These are phyloP conservation scores for Ibidorhyncha struthersii DNA, from an alignment of 2,113 vertebrate species.

Conservation along the genomic window DNA sequence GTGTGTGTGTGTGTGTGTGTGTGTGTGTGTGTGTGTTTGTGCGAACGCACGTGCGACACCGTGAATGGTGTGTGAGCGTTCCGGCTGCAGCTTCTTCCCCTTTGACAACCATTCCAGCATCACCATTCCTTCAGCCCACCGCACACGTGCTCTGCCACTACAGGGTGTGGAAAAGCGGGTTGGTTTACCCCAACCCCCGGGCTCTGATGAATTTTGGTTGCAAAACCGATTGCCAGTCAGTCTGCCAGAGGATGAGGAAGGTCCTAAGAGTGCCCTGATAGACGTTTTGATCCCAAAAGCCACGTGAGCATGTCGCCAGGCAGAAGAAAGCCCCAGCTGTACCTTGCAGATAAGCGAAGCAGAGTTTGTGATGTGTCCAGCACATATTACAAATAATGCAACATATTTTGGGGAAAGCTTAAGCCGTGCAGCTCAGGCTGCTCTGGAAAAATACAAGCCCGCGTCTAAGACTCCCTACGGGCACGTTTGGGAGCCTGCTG, in stretches of 20 bases:
- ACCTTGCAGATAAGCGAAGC: too few species aligned
- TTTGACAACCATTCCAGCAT: too few species aligned
- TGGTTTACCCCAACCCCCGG: too few species aligned
- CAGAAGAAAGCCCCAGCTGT: neutral
- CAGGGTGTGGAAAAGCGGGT: too few species aligned
- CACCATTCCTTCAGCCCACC: too few species aligned
- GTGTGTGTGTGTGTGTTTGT: too few species aligned
- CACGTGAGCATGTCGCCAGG: neutral
- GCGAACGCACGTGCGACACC: too few species aligned
- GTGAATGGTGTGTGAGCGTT: too few species aligned
- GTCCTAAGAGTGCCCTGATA: neutral
- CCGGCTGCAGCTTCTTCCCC: too few species aligned
- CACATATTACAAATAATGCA: too few species aligned
- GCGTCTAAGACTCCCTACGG: neutral
- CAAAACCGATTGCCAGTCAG: neutral
- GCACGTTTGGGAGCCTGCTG: rapidly evolving
- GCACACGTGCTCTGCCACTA: too few species aligned
- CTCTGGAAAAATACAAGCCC: neutral
- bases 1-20: too few species aligned
- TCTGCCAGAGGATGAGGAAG: neutral
- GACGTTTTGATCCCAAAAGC: neutral
- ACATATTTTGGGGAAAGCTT: neutral
- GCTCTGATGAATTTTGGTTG: neutral
- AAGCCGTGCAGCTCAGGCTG: neutral
- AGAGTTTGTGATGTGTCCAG: neutral